Conservation (phyloP, 1,140 invertebrate species). For the Phymastichus coffea region DNA sequence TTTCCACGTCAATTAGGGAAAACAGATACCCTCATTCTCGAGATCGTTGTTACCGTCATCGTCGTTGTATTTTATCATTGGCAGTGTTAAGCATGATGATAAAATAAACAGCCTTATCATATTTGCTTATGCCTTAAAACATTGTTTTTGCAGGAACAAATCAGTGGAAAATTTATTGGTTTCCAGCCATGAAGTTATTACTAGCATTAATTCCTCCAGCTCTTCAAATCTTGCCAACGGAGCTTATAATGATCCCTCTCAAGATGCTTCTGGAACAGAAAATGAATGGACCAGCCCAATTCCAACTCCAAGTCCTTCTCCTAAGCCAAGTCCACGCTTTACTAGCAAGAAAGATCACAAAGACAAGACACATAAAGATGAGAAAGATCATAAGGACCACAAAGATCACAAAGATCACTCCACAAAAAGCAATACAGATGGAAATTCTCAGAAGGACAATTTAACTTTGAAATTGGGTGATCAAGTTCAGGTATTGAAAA, state of each 20-base stretch:
- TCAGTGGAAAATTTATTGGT: constrained; percentile 67
- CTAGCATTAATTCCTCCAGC: constrained; percentile 50
- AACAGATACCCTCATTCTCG: neutral
- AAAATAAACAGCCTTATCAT: neutral
- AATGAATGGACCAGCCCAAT: constrained; percentile 55
- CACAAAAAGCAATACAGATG: constrained; percentile 35
- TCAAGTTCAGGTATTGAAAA: constrained; percentile 38
- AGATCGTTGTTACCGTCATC: neutral
- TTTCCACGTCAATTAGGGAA: neutral
- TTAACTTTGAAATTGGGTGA: constrained; percentile 40
- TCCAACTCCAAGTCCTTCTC: constrained; percentile 57
- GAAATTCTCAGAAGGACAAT: constrained; percentile 34
- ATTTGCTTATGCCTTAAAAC: constrained; percentile 5
- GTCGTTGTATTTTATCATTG: too few species aligned
- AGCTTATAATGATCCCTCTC: constrained; percentile 35
- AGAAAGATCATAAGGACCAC: constrained; percentile 27
- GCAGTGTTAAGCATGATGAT: too few species aligned
- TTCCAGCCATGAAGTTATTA: constrained; percentile 65
- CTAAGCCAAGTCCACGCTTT: constrained; percentile 54
- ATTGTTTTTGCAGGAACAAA: constrained; percentile 59
- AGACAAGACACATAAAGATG: constrained; percentile 23
- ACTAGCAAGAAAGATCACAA: constrained; percentile 50
- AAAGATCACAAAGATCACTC: constrained; percentile 37
- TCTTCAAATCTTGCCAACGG: constrained; percentile 41
- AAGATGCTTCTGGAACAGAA: constrained; percentile 41